phyloP scores from a whole-genome alignment of 2,797 vertebrate genomes.

The Discoglossus pictus region DNA sequence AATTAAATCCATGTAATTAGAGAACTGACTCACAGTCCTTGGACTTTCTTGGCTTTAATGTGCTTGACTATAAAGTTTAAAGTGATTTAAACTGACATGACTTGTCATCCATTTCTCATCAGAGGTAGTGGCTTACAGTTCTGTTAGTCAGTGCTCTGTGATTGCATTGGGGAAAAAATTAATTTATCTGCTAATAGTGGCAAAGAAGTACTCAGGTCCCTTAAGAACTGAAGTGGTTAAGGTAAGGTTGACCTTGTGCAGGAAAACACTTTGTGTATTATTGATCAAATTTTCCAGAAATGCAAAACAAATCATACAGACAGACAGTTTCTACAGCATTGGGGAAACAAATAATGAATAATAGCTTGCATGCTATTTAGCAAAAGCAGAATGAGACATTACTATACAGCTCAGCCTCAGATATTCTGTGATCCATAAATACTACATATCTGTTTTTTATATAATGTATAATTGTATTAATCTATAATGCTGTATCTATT shows the following conservation, averaged over 20 bases:
- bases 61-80: slow-evolving; percentile 13
- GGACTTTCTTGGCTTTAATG: background rate
- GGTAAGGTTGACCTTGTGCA: slow-evolving; percentile 51
- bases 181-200: slow-evolving; percentile 37
- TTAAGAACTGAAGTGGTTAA: slow-evolving; percentile 47
- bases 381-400: no score
- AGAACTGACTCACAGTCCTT: no score
- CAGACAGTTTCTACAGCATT: slow-evolving; percentile 22
- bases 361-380: no score
- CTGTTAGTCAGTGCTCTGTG: slow-evolving; percentile 44
- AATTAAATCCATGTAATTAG: no score
- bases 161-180: slow-evolving; percentile 38
- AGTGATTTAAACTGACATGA: slow-evolving; percentile 15
- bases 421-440: no score
- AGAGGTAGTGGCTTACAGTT: slow-evolving; percentile 18
- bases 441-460: no score
- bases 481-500: no score
- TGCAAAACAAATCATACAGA: slow-evolving; percentile 45
- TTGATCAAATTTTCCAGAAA: slow-evolving; percentile 54
- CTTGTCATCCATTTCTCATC: slow-evolving; percentile 35
- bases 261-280: slow-evolving; percentile 51
- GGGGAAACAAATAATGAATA: slow-evolving; percentile 24
- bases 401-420: no score
- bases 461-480: no score
- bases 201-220: slow-evolving; percentile 28